phyloP scores from a whole-genome alignment of 2,888 invertebrate genomes.

The Melangyna quadrimaculata region DNA sequence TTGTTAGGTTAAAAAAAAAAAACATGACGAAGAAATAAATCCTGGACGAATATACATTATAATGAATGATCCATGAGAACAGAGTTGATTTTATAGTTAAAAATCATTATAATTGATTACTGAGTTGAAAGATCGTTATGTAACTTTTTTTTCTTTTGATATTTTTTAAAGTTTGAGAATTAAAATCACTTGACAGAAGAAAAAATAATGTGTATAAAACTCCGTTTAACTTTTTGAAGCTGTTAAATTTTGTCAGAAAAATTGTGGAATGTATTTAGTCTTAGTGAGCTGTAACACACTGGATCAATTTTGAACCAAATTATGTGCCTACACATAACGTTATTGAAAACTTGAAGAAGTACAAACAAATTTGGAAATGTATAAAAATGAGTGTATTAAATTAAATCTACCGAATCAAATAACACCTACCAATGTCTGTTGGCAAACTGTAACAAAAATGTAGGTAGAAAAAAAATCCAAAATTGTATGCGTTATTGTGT shows the following conservation, averaged over 20 bases:
- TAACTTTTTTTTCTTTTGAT: background rate
- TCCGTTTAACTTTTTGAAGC: background rate
- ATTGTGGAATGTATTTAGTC: no score
- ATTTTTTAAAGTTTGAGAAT: background rate
- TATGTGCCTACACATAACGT: no score
- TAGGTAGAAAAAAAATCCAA: no score
- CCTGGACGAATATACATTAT: background rate
- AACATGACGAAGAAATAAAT: constrained; percentile 16
- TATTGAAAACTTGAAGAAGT: no score
- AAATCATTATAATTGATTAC: constrained; percentile 4
- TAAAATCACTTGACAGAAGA: background rate
- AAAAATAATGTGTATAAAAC: background rate
- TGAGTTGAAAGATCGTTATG: constrained; percentile 1
- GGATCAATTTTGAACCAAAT: no score
- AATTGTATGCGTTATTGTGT: no score
- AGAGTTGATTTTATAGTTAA: background rate
- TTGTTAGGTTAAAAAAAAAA: constrained; percentile 16
- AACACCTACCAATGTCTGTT: no score
- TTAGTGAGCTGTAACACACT: no score
- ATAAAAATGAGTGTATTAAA: no score
- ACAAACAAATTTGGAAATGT: no score
- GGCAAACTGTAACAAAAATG: no score
- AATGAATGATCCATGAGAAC: constrained; percentile 28
- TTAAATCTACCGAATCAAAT: no score
- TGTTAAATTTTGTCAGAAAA: background rate